phyloP scores from a whole-genome alignment of 2,888 invertebrate species.

The Sicus ferrugineus region DNA sequence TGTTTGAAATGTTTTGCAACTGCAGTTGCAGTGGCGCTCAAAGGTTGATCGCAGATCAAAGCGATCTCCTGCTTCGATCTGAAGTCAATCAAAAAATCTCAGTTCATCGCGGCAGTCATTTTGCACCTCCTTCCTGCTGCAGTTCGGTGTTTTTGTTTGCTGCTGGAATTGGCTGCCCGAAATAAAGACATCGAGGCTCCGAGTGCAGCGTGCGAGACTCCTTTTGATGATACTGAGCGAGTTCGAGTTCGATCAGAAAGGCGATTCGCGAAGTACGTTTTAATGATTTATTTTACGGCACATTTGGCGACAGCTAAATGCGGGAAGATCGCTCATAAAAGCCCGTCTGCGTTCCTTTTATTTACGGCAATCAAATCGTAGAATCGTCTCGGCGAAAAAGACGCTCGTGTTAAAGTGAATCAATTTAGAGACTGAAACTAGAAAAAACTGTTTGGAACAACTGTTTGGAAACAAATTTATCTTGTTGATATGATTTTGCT shows the following conservation, averaged over 20 bases:
- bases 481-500: background rate
- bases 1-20: slow-evolving; percentile 7
- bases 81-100: slow-evolving; percentile 31
- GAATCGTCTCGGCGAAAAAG: background rate
- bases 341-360: background rate
- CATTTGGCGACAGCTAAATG: slow-evolving; percentile 27
- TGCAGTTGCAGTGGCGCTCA: slow-evolving; percentile 11
- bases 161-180: background rate
- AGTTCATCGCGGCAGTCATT: slow-evolving; percentile 27
- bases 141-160: background rate
- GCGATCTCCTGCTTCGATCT: slow-evolving; percentile 25
- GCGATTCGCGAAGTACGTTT: slow-evolving; percentile 24
- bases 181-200: background rate
- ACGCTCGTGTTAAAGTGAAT: background rate
- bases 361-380: background rate
- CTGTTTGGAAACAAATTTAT: no score
- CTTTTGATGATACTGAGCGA: slow-evolving; percentile 1
- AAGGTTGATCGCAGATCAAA: slow-evolving; percentile 29
- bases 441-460: no score
- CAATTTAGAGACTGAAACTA: background rate
- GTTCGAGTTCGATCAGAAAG: slow-evolving; percentile 24
- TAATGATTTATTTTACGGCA: slow-evolving; percentile 24
- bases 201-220: background rate
- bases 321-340: slow-evolving; percentile 4
- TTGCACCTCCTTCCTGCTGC: slow-evolving; percentile 18